These are phyloP conservation scores for Polymixis flavicincta DNA, from an alignment of 2,888 invertebrate genomes.

Conservation along the genomic window DNA sequence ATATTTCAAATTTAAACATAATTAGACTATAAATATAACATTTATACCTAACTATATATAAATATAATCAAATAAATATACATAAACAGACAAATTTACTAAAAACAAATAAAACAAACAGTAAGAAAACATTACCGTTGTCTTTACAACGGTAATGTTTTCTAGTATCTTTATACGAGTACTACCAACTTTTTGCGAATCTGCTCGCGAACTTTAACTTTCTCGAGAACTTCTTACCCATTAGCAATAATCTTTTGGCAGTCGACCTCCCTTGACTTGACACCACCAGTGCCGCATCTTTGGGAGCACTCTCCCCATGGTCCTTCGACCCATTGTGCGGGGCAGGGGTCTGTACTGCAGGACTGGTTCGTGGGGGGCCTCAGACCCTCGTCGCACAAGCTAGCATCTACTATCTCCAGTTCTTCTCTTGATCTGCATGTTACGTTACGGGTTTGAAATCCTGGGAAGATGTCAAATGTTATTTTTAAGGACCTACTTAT, in stretches of 20 bases:
- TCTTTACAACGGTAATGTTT: no score
- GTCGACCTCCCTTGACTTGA: conserved; percentile 93
- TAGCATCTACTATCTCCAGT: conserved; percentile 93
- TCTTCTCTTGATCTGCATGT: conserved; percentile 95
- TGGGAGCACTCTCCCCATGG: conserved; percentile 96
- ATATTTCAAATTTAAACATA: no score
- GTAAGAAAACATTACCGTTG: no score
- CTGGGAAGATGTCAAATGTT: conserved; percentile 72
- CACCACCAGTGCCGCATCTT: conserved; percentile 95
- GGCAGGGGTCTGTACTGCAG: conserved; percentile 95
- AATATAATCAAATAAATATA: no score
- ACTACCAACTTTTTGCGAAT: no score
- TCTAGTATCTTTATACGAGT: no score
- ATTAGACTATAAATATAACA: no score
- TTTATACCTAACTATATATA: no score
- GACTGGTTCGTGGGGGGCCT: conserved; percentile 93
- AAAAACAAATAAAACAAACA: no score
- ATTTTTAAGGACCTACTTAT: neutral
- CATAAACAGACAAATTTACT: no score
- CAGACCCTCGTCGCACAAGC: conserved; percentile 94
- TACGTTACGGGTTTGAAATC: conserved; percentile 94
- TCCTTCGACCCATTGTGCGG: conserved; percentile 94
- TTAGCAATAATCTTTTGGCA: conserved; percentile 95
- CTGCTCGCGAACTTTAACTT: no score
- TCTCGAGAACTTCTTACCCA: no score